These are phyloP conservation scores for Potorous gilbertii DNA, from an alignment of 2,797 vertebrate species.

Conservation along the genomic window DNA sequence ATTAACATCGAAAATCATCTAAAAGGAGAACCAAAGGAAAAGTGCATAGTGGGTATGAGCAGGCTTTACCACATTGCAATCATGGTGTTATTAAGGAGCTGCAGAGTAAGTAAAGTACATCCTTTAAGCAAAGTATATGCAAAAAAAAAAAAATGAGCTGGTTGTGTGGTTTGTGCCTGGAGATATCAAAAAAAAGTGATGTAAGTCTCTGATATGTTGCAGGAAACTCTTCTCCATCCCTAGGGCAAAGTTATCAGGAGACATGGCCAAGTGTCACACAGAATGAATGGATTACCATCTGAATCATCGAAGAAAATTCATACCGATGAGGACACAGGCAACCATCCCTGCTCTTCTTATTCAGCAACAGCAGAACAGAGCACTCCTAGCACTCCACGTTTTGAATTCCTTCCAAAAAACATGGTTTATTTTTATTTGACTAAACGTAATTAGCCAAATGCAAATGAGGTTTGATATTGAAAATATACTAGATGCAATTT, in stretches of 20 bases:
- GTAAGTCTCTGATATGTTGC: neutral
- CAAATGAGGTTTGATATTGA: neutral
- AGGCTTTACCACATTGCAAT: neutral
- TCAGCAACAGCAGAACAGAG: neutral
- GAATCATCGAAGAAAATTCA: neutral
- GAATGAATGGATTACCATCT: neutral
- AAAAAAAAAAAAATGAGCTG: neutral
- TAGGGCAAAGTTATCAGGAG: neutral
- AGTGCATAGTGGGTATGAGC: neutral
- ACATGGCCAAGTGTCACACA: neutral
- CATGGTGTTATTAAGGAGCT: neutral
- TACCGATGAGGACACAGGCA: neutral
- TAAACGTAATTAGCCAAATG: neutral
- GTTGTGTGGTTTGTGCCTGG: neutral
- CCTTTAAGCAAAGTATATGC: neutral
- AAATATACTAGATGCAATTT: neutral
- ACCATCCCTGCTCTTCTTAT: neutral
- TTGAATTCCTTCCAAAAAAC: too few relatives aligned
- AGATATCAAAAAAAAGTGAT: neutral
- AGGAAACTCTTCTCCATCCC: neutral
- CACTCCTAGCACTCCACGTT: too few relatives aligned
- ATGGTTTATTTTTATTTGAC: too few relatives aligned
- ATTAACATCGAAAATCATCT: neutral
- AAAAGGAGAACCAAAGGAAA: neutral
- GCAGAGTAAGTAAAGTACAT: neutral